Evolutionary conservation across 2,888 invertebrate species (phyloP).

Genomic region (Melanostoma scalare): DNA sequence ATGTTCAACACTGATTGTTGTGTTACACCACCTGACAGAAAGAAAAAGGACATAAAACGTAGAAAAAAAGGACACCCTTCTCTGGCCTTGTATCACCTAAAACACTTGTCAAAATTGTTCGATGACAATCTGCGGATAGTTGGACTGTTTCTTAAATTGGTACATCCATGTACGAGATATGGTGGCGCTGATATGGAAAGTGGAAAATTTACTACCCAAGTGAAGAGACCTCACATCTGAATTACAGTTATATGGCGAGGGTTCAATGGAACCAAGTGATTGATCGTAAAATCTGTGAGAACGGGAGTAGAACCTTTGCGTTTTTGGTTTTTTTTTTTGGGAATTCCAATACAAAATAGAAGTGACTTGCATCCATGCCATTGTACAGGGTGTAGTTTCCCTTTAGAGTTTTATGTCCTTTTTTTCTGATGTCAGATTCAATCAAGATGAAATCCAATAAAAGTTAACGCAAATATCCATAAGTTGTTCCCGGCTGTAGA

Average conservation of each 20-base stretch:
- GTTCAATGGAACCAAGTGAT: slow-evolving; percentile 46
- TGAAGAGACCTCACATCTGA: slow-evolving; percentile 30
- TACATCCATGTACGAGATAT: slow-evolving; percentile 25
- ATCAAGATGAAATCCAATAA: slow-evolving; percentile 28
- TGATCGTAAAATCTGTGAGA: slow-evolving; percentile 44
- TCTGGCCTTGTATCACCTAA: slow-evolving; percentile 14
- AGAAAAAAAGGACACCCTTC: slow-evolving; percentile 37
- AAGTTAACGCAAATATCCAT: not conserved
- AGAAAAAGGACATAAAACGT: slow-evolving; percentile 57
- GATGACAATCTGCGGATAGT: slow-evolving; percentile 65
- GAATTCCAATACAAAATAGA: slow-evolving; percentile 15
- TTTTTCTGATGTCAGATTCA: slow-evolving; percentile 34
- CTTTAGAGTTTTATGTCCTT: slow-evolving; percentile 33
- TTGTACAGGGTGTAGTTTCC: slow-evolving; percentile 2
- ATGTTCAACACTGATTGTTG: slow-evolving; percentile 34
- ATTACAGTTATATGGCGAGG: slow-evolving; percentile 56
- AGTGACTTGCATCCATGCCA: slow-evolving; percentile 14
- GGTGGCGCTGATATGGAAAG: slow-evolving; percentile 69
- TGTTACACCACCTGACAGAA: slow-evolving; percentile 53
- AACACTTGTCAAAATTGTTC: slow-evolving; percentile 70
- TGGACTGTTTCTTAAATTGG: slow-evolving; percentile 31
- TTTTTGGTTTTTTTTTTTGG: too few relatives aligned
- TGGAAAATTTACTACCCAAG: slow-evolving; percentile 58
- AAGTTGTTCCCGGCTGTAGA: too few relatives aligned
- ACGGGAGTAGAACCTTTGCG: slow-evolving; percentile 22